phyloP scores from a whole-genome alignment of 1,140 invertebrate species.

The Pristionchus pacificus region DNA sequence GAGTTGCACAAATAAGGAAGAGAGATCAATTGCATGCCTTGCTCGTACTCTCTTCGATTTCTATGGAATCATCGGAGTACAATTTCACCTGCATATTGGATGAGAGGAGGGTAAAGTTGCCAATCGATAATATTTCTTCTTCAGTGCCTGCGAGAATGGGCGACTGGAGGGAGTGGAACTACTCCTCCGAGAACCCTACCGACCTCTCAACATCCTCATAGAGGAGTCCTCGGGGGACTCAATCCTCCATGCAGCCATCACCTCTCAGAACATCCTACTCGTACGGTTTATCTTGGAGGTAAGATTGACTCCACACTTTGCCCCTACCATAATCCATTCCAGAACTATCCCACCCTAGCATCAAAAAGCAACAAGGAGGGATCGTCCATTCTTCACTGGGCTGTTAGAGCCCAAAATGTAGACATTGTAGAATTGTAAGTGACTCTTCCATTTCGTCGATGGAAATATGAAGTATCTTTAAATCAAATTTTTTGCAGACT shows the following conservation, averaged over 20 bases:
- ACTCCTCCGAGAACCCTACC: slow-evolving; percentile 65
- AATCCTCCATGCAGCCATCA: slow-evolving; percentile 83
- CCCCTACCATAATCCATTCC: too few relatives aligned
- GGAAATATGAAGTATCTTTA: slow-evolving; percentile 38
- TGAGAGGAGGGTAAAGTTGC: too few relatives aligned
- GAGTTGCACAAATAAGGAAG: too few relatives aligned
- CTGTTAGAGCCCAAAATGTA: slow-evolving; percentile 79
- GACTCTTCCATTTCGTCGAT: slow-evolving; percentile 9
- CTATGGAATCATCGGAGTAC: too few relatives aligned
- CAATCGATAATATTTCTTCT: slow-evolving; percentile 31
- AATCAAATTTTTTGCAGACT: slow-evolving; percentile 53
- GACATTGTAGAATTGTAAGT: slow-evolving; percentile 44
- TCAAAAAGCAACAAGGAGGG: slow-evolving; percentile 79
- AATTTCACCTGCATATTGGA: too few relatives aligned
- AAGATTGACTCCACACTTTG: too few relatives aligned
- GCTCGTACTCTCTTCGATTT: too few relatives aligned
- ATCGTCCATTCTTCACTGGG: slow-evolving; percentile 86
- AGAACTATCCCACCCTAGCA: slow-evolving; percentile 67
- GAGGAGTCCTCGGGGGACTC: slow-evolving; percentile 85
- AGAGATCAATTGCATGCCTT: too few relatives aligned
- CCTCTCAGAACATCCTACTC: slow-evolving; percentile 66
- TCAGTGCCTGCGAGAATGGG: slow-evolving; percentile 75
- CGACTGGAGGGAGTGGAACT: slow-evolving; percentile 74
- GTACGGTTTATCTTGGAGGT: slow-evolving; percentile 72
- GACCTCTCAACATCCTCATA: slow-evolving; percentile 77